Evolutionary conservation across 2,888 invertebrate species (phyloP), one percentile per base, ranked within the genome.

Genomic region (Pollenia labialis): DNA sequence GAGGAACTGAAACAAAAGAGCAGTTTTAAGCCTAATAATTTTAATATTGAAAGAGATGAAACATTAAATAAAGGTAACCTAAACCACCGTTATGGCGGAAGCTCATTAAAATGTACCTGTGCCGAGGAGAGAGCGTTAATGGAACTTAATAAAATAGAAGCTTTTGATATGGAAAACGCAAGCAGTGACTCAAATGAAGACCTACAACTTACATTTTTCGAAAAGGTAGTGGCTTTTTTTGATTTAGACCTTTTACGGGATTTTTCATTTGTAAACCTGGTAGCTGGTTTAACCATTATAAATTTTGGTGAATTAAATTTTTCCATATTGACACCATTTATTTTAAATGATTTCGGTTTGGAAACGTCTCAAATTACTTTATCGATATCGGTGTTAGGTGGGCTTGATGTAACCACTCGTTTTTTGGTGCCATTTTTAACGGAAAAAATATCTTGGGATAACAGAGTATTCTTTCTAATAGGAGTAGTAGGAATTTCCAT

Each of bases 251-350:
- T 96, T 71, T 91, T 96, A 77, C 95, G 95, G 88, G 96, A 96
- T 92, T 94, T 95, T 14, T 95, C 95, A 4, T 96, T 95, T 89
- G 94, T 96, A 3, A 96, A 96, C 89, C 93, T 96, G 14, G 96
- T 96, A 94, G 90, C 96, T 76, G 96, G 96, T 0, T 94, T 96
- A 68, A 96, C 96, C 0, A 93, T 96, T 54, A 96, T 96, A 0
- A 95, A 95, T 90, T 96, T 96, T 89, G 95, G 95, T 6, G 96
- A 96, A 91, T 89, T 96, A 8, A 96, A 96, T 91, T 96, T 96
- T 91, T 96, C 96, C 2, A 94, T 96, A 69, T 90, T 96, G 69
- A 96, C 96, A 0, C 96, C 96, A 1, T 96, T 96, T 88, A 96
- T 96, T 88, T 93, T 96, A n/a, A 94, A 94, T 18, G 96, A 96